Percentiles rank a stretch among this genome's conserved stretches.
These are phyloP conservation scores for Mesorhabditis spiculigera DNA, from an alignment of 2,888 invertebrate species.

Conservation along the genomic window DNA sequence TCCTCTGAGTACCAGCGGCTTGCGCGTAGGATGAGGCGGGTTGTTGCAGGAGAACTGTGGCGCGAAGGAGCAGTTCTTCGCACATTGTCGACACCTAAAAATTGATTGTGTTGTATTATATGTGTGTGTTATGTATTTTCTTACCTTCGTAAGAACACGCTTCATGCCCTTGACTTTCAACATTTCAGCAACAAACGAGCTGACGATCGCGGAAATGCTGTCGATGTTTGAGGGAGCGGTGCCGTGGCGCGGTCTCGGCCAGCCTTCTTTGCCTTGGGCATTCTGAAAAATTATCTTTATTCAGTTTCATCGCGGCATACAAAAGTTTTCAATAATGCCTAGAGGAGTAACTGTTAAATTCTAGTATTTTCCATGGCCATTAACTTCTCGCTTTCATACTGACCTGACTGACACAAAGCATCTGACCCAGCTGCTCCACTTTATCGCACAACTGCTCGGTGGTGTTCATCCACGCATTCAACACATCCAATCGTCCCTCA, in stretches of 20 bases:
- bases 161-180: slow-evolving; percentile 14
- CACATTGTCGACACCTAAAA: slow-evolving; percentile 16
- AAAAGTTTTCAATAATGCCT: too few species aligned
- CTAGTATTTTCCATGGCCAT: too few species aligned
- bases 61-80: slow-evolving; percentile 27
- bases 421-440: slow-evolving; percentile 68
- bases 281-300: slow-evolving; percentile 6
- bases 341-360: too few species aligned
- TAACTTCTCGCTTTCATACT: slow-evolving; percentile 24
- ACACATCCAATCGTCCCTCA: slow-evolving; percentile 51
- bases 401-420: slow-evolving; percentile 53
- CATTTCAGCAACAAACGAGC: slow-evolving; percentile 3
- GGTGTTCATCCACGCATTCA: slow-evolving; percentile 88
- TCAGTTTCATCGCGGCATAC: neutral
- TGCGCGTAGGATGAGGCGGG: slow-evolving; percentile 37
- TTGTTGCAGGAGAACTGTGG: slow-evolving; percentile 36
- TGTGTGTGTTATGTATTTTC: neutral
- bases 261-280: neutral
- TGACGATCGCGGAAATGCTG: neutral
- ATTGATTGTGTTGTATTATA: neutral
- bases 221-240: neutral
- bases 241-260: neutral
- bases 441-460: slow-evolving; percentile 79
- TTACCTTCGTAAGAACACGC: slow-evolving; percentile 9
- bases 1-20: slow-evolving; percentile 20